phyloP scores from a whole-genome alignment of 2,888 invertebrate species.

The Diadromus collaris region DNA sequence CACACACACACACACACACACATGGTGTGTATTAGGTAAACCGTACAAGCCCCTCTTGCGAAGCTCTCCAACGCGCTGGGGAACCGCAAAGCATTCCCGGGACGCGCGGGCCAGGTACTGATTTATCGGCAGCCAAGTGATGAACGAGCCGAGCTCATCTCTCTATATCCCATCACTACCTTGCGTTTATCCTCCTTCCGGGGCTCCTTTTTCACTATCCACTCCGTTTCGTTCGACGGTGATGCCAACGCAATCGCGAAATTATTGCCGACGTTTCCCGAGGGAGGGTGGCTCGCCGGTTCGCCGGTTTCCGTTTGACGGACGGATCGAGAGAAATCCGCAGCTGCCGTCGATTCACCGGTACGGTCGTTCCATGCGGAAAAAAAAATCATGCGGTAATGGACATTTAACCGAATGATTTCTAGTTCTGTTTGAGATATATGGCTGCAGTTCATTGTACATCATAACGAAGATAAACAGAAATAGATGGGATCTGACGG shows the following conservation, averaged over 20 bases:
- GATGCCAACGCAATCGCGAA: slow-evolving; percentile 45
- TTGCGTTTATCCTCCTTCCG: slow-evolving; percentile 25
- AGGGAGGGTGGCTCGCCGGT: slow-evolving; percentile 45
- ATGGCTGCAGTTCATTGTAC: not conserved
- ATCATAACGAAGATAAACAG: slow-evolving; percentile 42
- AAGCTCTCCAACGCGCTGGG: slow-evolving; percentile 77
- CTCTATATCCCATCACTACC: slow-evolving; percentile 63
- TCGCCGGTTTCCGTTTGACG: slow-evolving; percentile 8
- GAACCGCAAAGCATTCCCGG: slow-evolving; percentile 76
- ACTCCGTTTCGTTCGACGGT: slow-evolving; percentile 41
- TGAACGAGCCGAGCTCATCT: slow-evolving; percentile 76
- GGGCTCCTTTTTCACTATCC: slow-evolving; percentile 21
- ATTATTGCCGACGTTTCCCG: slow-evolving; percentile 55
- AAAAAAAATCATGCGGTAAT: not conserved
- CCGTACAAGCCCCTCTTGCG: slow-evolving; percentile 66
- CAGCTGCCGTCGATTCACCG: slow-evolving; percentile 52
- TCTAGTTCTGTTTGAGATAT: slow-evolving; percentile 17
- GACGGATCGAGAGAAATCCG: slow-evolving; percentile 35
- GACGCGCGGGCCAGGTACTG: slow-evolving; percentile 67
- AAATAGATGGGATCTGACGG: slow-evolving; percentile 30
- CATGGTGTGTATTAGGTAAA: slow-evolving; percentile 48
- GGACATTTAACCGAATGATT: slow-evolving; percentile 18
- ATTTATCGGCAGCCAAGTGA: slow-evolving; percentile 77
- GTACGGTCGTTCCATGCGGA: slow-evolving; percentile 22
- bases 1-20: slow-evolving; percentile 12